A percentile compares a stretch with the other conserved stretches of the same genome.
Evolutionary conservation across 2,888 invertebrate species (phyloP).

Genomic region (Thyatira batis): DNA sequence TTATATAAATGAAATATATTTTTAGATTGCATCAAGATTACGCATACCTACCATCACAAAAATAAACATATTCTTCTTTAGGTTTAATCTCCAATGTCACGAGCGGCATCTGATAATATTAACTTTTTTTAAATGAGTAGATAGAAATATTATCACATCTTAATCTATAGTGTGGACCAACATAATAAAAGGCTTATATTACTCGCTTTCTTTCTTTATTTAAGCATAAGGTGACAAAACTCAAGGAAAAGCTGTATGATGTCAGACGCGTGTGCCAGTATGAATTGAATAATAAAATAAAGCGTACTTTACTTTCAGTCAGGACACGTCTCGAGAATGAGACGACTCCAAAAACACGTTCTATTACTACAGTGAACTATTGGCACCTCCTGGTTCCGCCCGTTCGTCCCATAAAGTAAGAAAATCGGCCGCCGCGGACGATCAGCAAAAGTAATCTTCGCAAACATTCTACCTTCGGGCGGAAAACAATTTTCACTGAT

Average conservation of each 20-base stretch:
- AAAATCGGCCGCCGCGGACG: conserved; percentile 57
- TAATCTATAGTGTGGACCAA: no score
- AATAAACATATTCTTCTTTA: no score
- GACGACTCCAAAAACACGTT: conserved; percentile 23
- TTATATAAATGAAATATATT: no score
- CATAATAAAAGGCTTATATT: no score
- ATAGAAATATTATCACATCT: no score
- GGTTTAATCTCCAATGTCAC: no score
- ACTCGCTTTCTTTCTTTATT: no score
- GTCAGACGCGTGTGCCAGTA: not conserved
- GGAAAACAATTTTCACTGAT: conserved; percentile 64
- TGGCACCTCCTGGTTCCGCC: conserved; percentile 46
- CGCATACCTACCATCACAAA: no score
- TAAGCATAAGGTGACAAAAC: not conserved
- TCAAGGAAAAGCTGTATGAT: not conserved
- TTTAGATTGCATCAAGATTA: no score
- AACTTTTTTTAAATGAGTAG: no score
- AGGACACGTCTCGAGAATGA: conserved; percentile 14
- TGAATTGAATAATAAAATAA: conserved; percentile 3
- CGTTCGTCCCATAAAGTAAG: conserved; percentile 53
- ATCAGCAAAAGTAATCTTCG: conserved; percentile 64
- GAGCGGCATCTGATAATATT: no score
- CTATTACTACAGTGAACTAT: conserved; percentile 41
- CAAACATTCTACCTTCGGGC: conserved; percentile 59
- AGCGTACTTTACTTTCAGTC: conserved; percentile 7